Base-by-base conservation (phyloP, 2,888 invertebrate genomes). In the Petrolisthes manimaculis region DNA sequence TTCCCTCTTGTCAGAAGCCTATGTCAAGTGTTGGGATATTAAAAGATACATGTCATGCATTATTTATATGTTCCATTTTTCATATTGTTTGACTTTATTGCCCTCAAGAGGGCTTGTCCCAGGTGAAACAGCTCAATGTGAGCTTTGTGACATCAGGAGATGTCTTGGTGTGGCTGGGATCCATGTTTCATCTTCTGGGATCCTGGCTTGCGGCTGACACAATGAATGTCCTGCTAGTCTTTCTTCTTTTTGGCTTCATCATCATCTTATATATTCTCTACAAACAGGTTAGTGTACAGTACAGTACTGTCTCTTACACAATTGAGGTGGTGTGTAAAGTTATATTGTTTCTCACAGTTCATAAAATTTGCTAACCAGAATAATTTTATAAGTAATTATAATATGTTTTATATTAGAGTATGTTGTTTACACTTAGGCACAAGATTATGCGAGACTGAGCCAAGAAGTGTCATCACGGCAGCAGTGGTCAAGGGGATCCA, bases 391-490 rank as follows among this genome's bases (percentile, higher is more conserved):
- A 37, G 37, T 37, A 37, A 37, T 37, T 37, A 1, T 37, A 2
- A 37, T 37, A 37, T 37, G 0, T 37, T 37, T 37, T 37, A 37
- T 37, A 1, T 37, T 0, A 37, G 37, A 37, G 37, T 37, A 37
- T 37, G 37, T 37, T 37, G 88, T 71, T n/a, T n/a, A 1, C 21
- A 5, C 56, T n/a, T 79, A 90, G 90, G 88, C 90, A 24, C 74
- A 86, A 21, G 88, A 84, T 8, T 88, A 90, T 74, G 90, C 90
- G 21, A 75, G 86, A 3, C 88, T 90, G 8, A 86, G 74, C n/a
- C 84, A 77, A 81, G 90, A 90, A 53, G 77, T 90, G 88, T 90
- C 90, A 18, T 90, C 90, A 4, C 78, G 84, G 9, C 86, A 82
- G 18, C 82, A 55, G 77, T 83, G 86, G 71, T 86, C 89, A 1